Conservation (phyloP, 2,113 vertebrate species). For the Mirounga angustirostris region DNA sequence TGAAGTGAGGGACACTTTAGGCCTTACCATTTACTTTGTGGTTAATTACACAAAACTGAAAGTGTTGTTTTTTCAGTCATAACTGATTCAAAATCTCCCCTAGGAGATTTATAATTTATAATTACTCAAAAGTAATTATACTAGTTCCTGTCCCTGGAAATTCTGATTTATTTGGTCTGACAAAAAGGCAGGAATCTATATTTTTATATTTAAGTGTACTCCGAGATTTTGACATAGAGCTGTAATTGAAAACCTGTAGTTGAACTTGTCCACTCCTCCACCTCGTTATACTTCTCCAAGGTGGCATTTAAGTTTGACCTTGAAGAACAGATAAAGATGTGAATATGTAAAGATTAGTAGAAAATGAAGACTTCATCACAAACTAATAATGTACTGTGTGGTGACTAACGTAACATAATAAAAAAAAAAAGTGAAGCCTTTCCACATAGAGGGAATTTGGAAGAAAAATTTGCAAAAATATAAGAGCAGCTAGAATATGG, state of each 20-base stretch:
- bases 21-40: background rate
- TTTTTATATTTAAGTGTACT: conserved; percentile 5
- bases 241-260: conserved; percentile 5
- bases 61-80: background rate
- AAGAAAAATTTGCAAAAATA: conserved; percentile 29
- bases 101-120: too few species aligned
- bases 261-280: background rate
- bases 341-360: conserved; percentile 6
- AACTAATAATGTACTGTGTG: too few species aligned
- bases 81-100: conserved; percentile 1
- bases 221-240: background rate
- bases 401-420: too few species aligned
- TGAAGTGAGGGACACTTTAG: background rate
- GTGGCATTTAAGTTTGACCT: background rate
- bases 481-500: background rate
- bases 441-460: background rate
- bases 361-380: background rate
- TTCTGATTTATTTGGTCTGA: conserved; percentile 1
- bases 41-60: background rate
- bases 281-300: background rate
- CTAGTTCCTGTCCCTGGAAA: background rate
- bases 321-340: conserved; percentile 5
- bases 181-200: background rate
- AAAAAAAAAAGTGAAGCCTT: background rate
- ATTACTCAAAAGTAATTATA: conserved; percentile 27